Evolutionary conservation across 2,888 invertebrate genomes (phyloP), one percentile per base, ranked within the genome.

Genomic region (Lumbricus terrestris): DNA sequence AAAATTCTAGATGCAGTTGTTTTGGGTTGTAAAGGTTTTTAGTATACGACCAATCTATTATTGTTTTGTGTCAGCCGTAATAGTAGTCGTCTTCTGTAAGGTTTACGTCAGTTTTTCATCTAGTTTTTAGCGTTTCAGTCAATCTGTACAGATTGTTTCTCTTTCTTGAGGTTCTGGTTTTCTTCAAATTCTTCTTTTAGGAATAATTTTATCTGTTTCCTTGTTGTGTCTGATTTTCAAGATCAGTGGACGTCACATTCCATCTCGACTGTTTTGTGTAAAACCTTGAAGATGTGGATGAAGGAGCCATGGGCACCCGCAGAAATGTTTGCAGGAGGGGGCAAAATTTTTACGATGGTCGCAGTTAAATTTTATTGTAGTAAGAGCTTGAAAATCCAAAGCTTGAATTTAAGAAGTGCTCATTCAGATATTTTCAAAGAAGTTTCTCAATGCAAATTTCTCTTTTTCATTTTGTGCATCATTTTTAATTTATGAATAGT

Each of bases 91-190:
- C n/a, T n/a, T n/a, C n/a, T n/a, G n/a, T n/a, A 69, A 69, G 69
- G 29, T 69, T 69, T 69, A 69, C 16, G 69, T 69, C 69, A n/a
- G 69, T 69, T 69, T 69, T n/a, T 69, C 16, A 29, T 69, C 69
- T 69, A 69, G 69, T 69, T 69, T 69, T 69, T 69, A 69, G 69
- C 69, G 11, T 69, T 69, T 69, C n/a, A n/a, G 69, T 69, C 69
- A n/a, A 69, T 69, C 69, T 69, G 69, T 69, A 69, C 69, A 69
- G n/a, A 69, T 69, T 69, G 69, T 69, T 69, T n/a, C n/a, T n/a
- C 69, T 69, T n/a, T n/a, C n/a, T 8, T n/a, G 69, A 69, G 69
- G n/a, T 69, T 69, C 69, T n/a, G 69, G n/a, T 69, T 69, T 69
- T 5, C n/a, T 13, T 6, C 2, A 11, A 0, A 1, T 69, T 29